Evolutionary conservation across 2,888 invertebrate species (phyloP).

Genomic region (Neuroscelio doddi): DNA sequence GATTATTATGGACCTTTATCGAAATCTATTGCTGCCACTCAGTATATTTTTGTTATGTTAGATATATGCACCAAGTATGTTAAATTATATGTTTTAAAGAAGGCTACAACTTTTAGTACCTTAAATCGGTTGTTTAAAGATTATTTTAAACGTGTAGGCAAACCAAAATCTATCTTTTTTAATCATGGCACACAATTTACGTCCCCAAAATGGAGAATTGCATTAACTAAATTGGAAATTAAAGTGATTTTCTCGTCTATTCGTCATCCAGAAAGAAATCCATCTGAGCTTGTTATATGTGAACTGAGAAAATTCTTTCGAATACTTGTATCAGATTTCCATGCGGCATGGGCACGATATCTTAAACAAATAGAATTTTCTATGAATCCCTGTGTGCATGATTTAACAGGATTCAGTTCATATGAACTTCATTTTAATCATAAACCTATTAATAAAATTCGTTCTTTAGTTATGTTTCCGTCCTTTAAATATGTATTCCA

Average conservation of each 20-base stretch:
- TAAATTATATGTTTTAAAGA: slow-evolving; percentile 16
- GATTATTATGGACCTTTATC: slow-evolving; percentile 22
- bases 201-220: not conserved
- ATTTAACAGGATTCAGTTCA: no score
- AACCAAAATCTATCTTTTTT: not conserved
- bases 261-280: slow-evolving; percentile 48
- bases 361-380: no score
- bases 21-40: slow-evolving; percentile 5
- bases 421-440: no score
- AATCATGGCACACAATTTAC: not conserved
- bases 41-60: slow-evolving; percentile 21
- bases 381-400: no score
- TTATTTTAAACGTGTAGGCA: slow-evolving; percentile 6
- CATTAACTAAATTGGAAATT: not conserved
- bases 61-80: slow-evolving; percentile 26
- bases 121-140: slow-evolving; percentile 7
- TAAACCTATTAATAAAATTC: no score
- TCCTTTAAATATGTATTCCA: no score
- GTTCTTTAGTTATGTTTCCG: no score
- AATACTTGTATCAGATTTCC: slow-evolving; percentile 12
- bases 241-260: slow-evolving; percentile 9
- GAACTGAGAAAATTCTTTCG: slow-evolving; percentile 33
- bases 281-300: slow-evolving; percentile 44
- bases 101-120: slow-evolving; percentile 7
- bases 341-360: slow-evolving; percentile 14